phyloP scores from a whole-genome alignment of 2,797 vertebrate genomes.

The Setipinna tenuifilis region DNA sequence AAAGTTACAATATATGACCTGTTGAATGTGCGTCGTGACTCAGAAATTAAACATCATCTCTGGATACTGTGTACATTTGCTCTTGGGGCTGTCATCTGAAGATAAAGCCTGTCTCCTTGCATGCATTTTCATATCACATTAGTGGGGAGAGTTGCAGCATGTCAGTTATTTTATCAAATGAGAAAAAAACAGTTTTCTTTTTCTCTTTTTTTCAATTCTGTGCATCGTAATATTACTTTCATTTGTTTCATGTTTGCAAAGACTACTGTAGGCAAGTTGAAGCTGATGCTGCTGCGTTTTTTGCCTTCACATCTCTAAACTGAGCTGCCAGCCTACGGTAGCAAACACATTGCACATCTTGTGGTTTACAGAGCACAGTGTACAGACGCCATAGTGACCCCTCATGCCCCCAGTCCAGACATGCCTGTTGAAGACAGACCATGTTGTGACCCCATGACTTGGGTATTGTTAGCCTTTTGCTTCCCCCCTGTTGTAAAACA shows the following conservation, averaged over 20 bases:
- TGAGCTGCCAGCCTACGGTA: no score
- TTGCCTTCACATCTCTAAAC: neutral
- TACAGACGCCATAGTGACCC: neutral
- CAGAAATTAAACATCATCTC: conserved; percentile 1
- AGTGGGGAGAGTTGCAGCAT: neutral
- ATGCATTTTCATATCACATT: neutral
- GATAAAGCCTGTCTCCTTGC: neutral
- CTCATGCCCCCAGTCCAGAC: neutral
- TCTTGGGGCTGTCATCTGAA: neutral
- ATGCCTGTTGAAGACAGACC: no score
- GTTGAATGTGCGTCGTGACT: neutral
- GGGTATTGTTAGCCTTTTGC: neutral
- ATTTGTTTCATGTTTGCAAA: neutral
- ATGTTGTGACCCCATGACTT: neutral
- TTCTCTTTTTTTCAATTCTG: neutral
- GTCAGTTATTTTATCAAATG: neutral
- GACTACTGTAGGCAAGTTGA: neutral
- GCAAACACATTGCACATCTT: neutral
- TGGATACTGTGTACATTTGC: neutral
- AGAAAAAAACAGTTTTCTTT: neutral
- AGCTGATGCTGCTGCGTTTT: neutral
- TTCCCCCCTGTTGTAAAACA: neutral
- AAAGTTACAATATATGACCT: neutral
- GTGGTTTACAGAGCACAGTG: neutral
- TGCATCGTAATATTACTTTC: neutral